Evolutionary conservation across 2,888 invertebrate genomes (phyloP), one percentile per base, ranked within the genome.

Genomic region (Drosophila stalkeri): DNA sequence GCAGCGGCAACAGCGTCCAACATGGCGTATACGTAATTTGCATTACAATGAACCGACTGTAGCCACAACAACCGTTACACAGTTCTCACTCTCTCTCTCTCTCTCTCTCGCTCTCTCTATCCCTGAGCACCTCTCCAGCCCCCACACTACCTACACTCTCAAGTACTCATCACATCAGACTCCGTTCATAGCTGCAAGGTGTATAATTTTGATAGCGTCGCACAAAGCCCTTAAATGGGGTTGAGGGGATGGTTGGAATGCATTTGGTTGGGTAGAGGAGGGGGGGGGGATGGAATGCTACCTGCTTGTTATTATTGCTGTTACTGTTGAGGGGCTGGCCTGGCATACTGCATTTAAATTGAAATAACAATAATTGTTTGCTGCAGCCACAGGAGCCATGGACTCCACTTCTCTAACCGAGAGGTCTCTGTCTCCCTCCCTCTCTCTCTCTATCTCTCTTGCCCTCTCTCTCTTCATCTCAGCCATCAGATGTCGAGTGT

Each of bases 281-380:
- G 14, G 27, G 27, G 23, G 11, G 39, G 16, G 6, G 6, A 2
- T 2, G 44, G 44, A 1, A 8, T 51, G 27, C 49, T 6, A 18
- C 12, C 18, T 18, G 11, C 1, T 12, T 31, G 31, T 18, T 49
- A 11, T 27, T 47, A 27, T 44, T 23, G 20, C 20, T 44, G 20
- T 20, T 12, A 12, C 8, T 46, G 11, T 35, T 33, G 57, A 37
- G 35, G 60, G 47, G 52, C 5, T 20, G 70, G 63, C 41, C 5
- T 20, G 70, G 63, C 41, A 63, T 57, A 66, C 56, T 67, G 81
- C 66, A 79, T 83, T 80, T 86, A 81, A 83, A 86, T 83, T 86
- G 84, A 80, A 83, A 80, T 83, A 81, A 86, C 73, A 80, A 82
- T 82, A 84, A 86, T 84, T 84, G 87, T 80, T 82, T 77, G 84